A percentile compares a stretch with the other conserved stretches of the same genome.
These are phyloP conservation scores for Larimichthys polyactis DNA, from an alignment of 2,113 vertebrate genomes.

Conservation along the genomic window DNA sequence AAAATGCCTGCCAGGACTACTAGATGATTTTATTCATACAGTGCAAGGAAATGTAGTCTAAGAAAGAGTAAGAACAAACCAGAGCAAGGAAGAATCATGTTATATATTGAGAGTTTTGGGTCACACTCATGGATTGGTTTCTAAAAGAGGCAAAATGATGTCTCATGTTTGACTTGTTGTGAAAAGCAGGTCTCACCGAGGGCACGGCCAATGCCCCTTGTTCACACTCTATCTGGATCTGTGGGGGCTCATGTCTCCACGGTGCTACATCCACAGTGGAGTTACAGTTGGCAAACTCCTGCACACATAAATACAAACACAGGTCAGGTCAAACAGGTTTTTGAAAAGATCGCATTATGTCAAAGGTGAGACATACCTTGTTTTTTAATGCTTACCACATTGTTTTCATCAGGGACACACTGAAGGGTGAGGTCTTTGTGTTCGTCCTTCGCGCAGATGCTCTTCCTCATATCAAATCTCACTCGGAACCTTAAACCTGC, in stretches of 20 bases:
- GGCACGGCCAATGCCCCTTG: slow-evolving; percentile 32
- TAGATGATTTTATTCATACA: no score
- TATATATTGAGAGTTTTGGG: not conserved
- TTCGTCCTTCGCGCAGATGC: slow-evolving; percentile 87
- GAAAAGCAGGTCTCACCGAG: slow-evolving; percentile 68
- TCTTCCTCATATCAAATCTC: slow-evolving; percentile 85
- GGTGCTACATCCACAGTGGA: slow-evolving; percentile 82
- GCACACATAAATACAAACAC: slow-evolving; percentile 26
- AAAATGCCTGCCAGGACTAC: not conserved
- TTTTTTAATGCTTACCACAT: slow-evolving; percentile 82
- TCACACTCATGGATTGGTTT: not conserved
- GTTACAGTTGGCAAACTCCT: slow-evolving; percentile 84
- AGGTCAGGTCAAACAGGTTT: no score
- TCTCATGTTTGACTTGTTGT: not conserved
- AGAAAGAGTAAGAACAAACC: not conserved
- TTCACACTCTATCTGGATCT: slow-evolving; percentile 77
- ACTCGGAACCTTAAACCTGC: slow-evolving; percentile 86
- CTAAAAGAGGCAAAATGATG: not conserved
- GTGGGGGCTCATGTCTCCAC: slow-evolving; percentile 79
- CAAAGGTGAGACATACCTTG: not conserved
- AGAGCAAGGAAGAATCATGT: not conserved
- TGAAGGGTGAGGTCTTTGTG: slow-evolving; percentile 82
- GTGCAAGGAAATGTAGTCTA: not conserved
- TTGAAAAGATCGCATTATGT: not conserved
- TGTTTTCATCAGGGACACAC: slow-evolving; percentile 74